phyloP scores from a whole-genome alignment of 2,888 invertebrate genomes.

The Acleris cristana region DNA sequence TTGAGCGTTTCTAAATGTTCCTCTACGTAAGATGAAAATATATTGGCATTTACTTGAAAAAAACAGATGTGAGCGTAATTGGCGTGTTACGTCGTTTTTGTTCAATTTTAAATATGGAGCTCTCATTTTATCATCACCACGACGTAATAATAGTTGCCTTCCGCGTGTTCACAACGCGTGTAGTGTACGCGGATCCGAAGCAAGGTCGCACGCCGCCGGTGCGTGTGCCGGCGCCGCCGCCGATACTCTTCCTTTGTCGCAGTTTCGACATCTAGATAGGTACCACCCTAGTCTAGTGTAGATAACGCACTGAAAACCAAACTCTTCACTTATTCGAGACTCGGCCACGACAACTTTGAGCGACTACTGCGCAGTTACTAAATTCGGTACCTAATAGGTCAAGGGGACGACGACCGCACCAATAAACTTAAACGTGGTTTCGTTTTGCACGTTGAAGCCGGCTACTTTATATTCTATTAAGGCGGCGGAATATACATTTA shows the following conservation, averaged over 20 bases:
- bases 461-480: not conserved
- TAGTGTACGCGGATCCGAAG: slow-evolving; percentile 49
- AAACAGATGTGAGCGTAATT: slow-evolving; percentile 14
- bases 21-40: not conserved
- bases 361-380: slow-evolving; percentile 59
- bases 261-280: slow-evolving; percentile 49
- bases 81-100: slow-evolving; percentile 26
- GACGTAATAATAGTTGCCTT: slow-evolving; percentile 50
- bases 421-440: slow-evolving; percentile 20
- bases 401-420: slow-evolving; percentile 52
- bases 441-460: slow-evolving; percentile 17
- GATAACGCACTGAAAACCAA: slow-evolving; percentile 41
- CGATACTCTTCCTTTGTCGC: slow-evolving; percentile 39
- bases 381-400: slow-evolving; percentile 61
- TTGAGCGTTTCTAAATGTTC: slow-evolving; percentile 10
- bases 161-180: slow-evolving; percentile 58
- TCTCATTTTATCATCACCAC: slow-evolving; percentile 36
- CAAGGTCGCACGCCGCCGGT: slow-evolving; percentile 62
- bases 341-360: slow-evolving; percentile 29
- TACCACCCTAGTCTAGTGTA: too few relatives aligned
- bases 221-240: slow-evolving; percentile 47
- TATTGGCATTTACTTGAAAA: slow-evolving; percentile 9
- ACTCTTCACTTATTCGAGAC: slow-evolving; percentile 39
- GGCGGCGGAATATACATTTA: not conserved
- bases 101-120: slow-evolving; percentile 33